Percentiles rank a stretch among this genome's conserved stretches.
Evolutionary conservation across 2,113 vertebrate species (phyloP).

Genomic region (Chaenogobius annularis): DNA sequence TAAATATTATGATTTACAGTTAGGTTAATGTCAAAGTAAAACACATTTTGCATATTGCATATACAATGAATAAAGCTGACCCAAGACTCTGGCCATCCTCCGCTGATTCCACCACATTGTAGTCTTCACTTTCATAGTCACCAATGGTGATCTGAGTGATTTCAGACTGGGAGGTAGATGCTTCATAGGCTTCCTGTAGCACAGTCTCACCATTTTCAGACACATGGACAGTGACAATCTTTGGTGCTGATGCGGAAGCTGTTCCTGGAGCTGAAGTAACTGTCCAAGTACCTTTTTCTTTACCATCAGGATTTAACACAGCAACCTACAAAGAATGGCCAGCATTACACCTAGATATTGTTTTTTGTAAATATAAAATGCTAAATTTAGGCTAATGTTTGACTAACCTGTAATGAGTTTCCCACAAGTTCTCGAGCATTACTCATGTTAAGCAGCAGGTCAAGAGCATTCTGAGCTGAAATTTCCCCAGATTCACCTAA

Average conservation of each 20-base stretch:
- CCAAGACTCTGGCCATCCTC: slow-evolving; percentile 80
- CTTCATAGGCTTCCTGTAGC: slow-evolving; percentile 75
- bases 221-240: slow-evolving; percentile 88
- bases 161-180: slow-evolving; percentile 66
- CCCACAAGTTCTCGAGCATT: slow-evolving; percentile 83
- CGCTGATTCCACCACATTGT: slow-evolving; percentile 81
- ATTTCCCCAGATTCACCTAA: slow-evolving; percentile 81
- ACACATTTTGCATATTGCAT: not conserved
- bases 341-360: not conserved
- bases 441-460: slow-evolving; percentile 94
- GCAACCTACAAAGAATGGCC: slow-evolving; percentile 62
- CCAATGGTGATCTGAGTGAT: slow-evolving; percentile 86
- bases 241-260: slow-evolving; percentile 66
- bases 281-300: slow-evolving; percentile 64
- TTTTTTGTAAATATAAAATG: not conserved
- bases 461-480: slow-evolving; percentile 89
- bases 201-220: slow-evolving; percentile 80
- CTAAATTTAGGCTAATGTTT: not conserved
- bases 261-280: slow-evolving; percentile 29
- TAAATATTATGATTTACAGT: slow-evolving; percentile 37
- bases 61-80: not conserved
- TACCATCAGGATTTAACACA: slow-evolving; percentile 77
- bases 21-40: not conserved
- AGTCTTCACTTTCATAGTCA: slow-evolving; percentile 76
- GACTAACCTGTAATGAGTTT: slow-evolving; percentile 84